These are phyloP conservation scores for Pithys albifrons DNA, from an alignment of 2,113 vertebrate species.

Conservation along the genomic window DNA sequence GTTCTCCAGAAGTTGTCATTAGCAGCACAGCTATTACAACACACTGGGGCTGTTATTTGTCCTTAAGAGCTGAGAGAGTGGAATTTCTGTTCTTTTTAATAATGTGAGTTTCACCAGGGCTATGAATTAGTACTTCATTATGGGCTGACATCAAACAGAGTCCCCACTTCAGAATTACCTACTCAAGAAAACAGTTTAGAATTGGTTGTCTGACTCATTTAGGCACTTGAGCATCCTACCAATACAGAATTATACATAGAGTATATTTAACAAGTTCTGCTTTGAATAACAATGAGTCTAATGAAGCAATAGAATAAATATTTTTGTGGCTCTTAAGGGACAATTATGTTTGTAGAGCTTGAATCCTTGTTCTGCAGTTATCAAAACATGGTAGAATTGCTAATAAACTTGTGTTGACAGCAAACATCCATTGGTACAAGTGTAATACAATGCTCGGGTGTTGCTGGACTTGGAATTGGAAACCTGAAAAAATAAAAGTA, in stretches of 20 bases:
- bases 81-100: not conserved
- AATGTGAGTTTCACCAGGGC: not conserved
- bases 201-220: constrained; percentile 24
- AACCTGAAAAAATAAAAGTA: not conserved
- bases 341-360: not conserved
- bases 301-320: not conserved
- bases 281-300: not conserved
- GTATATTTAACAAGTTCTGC: not conserved
- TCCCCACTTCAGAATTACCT: constrained; percentile 4
- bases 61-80: not conserved
- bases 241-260: not conserved
- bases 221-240: constrained; percentile 19
- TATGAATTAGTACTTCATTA: constrained; percentile 34
- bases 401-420: not conserved
- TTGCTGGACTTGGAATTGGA: not conserved
- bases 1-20: not conserved
- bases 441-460: not conserved
- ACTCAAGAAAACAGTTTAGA: constrained; percentile 1
- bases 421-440: not conserved
- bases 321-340: not conserved
- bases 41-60: not conserved
- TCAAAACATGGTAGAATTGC: not conserved
- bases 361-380: not conserved
- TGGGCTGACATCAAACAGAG: not conserved
- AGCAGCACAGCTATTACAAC: not conserved